Conservation (phyloP, 2,797 vertebrate species). For the Microchirus variegatus region DNA sequence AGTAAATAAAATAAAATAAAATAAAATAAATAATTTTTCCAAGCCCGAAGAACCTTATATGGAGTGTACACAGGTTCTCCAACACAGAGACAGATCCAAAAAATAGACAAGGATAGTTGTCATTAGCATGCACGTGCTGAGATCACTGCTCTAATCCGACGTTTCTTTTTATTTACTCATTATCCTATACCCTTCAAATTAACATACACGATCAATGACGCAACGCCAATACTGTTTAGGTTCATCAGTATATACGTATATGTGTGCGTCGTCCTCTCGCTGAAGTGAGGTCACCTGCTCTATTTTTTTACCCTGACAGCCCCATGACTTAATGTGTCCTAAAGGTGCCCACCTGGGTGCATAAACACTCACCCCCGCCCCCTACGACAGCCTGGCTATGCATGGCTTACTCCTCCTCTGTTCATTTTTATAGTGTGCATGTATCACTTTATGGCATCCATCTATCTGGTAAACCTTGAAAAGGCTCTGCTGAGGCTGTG, state of each 20-base stretch:
- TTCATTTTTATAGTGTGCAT: conserved; percentile 61
- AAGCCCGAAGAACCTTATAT: too few relatives aligned
- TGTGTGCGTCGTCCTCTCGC: neutral
- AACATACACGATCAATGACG: neutral
- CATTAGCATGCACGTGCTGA: neutral
- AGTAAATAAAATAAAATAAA: too few relatives aligned
- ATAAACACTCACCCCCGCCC: conserved; percentile 45
- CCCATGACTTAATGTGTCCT: conserved; percentile 49
- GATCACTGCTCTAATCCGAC: neutral
- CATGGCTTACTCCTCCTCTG: conserved; percentile 54
- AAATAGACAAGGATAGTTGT: neutral
- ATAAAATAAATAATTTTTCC: too few relatives aligned
- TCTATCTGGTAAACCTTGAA: conserved; percentile 72
- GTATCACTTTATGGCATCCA: conserved; percentile 66
- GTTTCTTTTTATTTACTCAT: conserved; percentile 1
- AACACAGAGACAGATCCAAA: too few relatives aligned
- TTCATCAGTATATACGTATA: neutral
- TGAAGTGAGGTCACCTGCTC: neutral
- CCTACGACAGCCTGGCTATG: conserved; percentile 50
- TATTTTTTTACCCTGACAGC: conserved; percentile 31
- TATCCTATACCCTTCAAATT: neutral
- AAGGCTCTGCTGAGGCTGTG: conserved; percentile 46
- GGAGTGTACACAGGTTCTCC: too few relatives aligned
- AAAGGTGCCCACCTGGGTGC: conserved; percentile 59
- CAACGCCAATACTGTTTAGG: neutral